Percentiles rank a stretch among this genome's conserved stretches.
Evolutionary conservation across 2,888 invertebrate species (phyloP).

Genomic region (Teleogryllus oceanicus): DNA sequence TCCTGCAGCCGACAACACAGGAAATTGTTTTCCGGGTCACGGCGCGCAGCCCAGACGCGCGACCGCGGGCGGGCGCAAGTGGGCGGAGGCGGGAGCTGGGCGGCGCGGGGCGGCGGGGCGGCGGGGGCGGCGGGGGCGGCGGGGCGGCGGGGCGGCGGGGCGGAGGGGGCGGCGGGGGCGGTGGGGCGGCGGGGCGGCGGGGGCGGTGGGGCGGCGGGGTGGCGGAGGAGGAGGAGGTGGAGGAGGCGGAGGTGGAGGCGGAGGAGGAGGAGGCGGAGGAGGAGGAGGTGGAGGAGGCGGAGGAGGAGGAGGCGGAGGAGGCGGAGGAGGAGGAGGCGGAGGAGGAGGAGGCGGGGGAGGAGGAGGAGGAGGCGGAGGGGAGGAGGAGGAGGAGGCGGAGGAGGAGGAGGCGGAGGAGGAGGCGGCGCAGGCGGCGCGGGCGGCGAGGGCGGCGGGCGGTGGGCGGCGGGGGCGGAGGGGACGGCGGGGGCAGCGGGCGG

Average conservation of each 20-base stretch:
- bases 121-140: too few species aligned
- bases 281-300: not conserved
- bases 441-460: too few species aligned
- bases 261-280: not conserved
- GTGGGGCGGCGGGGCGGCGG: too few species aligned
- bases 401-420: too few species aligned
- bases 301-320: not conserved
- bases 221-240: not conserved
- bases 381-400: too few species aligned
- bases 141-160: too few species aligned
- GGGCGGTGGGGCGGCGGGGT: too few species aligned
- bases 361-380: not conserved
- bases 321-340: not conserved
- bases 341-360: not conserved
- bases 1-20: not conserved
- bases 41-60: not conserved
- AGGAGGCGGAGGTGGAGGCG: not conserved
- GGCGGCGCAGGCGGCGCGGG: too few species aligned
- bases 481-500: too few species aligned
- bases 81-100: not conserved
- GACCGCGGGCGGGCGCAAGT: not conserved
- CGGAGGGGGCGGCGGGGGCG: too few species aligned
- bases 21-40: constrained; percentile 5
- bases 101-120: too few species aligned
- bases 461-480: too few species aligned